phyloP scores from a whole-genome alignment of 1,140 invertebrate species.

The Megathymus violae region DNA sequence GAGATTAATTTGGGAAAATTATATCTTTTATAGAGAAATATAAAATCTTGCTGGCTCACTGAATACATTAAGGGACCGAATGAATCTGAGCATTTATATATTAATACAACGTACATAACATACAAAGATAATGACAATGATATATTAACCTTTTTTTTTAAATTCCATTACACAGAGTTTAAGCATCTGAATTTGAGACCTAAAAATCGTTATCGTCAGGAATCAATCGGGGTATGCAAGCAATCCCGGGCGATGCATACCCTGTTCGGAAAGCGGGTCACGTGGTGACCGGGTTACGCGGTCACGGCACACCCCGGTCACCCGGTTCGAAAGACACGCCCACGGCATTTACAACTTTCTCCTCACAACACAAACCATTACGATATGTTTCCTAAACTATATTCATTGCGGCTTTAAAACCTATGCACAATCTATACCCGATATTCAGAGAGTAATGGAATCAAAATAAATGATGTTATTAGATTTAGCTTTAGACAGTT shows the following conservation, averaged over 20 bases:
- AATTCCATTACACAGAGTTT: too few relatives aligned
- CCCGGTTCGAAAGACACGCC: constrained; percentile 62
- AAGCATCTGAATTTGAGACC: not conserved
- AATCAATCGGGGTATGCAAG: constrained; percentile 67
- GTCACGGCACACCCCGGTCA: constrained; percentile 62
- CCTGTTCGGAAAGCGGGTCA: constrained; percentile 63
- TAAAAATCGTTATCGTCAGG: constrained; percentile 36
- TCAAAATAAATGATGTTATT: not conserved
- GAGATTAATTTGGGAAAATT: too few relatives aligned
- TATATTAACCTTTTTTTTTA: too few relatives aligned
- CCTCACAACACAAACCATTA: not conserved
- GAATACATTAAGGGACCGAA: too few relatives aligned
- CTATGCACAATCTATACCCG: not conserved
- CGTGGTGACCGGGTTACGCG: constrained; percentile 68
- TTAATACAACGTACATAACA: too few relatives aligned
- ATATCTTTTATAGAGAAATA: too few relatives aligned
- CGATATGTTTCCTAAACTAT: not conserved
- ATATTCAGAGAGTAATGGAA: constrained; percentile 1
- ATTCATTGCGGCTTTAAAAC: constrained; percentile 3
- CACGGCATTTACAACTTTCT: constrained; percentile 32
- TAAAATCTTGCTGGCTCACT: too few relatives aligned
- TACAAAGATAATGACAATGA: too few relatives aligned
- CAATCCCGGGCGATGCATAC: constrained; percentile 58
- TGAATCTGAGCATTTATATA: too few relatives aligned
- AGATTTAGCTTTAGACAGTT: not conserved